Evolutionary conservation across 1,140 invertebrate genomes (phyloP).

Genomic region (Ceratina australensis): DNA sequence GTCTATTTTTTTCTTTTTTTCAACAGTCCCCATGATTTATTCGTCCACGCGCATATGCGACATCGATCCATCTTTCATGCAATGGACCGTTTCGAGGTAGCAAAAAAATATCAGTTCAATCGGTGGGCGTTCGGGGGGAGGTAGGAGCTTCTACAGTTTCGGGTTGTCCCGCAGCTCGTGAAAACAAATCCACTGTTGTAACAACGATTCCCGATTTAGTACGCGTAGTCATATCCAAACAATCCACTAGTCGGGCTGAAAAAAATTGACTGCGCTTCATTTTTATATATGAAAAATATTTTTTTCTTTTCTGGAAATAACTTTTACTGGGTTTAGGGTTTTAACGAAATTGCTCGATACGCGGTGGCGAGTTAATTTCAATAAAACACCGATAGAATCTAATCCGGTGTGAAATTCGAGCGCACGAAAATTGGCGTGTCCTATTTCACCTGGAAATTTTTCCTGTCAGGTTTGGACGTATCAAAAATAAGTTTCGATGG

Average conservation of each 20-base stretch:
- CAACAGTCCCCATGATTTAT: not conserved
- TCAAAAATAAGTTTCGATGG: not conserved
- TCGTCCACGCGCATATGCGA: not conserved
- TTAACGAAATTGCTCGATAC: too few species aligned
- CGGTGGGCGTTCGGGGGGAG: too few species aligned
- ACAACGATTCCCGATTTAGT: not conserved
- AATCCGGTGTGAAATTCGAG: too few species aligned
- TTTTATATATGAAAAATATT: not conserved
- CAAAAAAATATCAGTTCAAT: not conserved
- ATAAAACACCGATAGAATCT: too few species aligned
- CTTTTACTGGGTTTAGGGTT: too few species aligned
- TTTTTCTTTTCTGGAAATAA: not conserved
- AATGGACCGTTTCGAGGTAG: not conserved
- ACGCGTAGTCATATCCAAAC: not conserved
- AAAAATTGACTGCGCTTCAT: not conserved
- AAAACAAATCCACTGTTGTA: not conserved
- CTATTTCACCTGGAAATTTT: not conserved
- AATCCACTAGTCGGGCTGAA: too few species aligned
- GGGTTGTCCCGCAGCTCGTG: not conserved
- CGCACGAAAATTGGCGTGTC: too few species aligned
- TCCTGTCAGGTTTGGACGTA: too few species aligned
- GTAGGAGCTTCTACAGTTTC: not conserved
- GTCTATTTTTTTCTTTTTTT: conserved; percentile 15
- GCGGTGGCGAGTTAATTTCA: too few species aligned
- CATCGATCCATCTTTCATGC: conserved; percentile 3